Conservation (phyloP, 92 coral and sea anemone genomes). For the Metridium senile region DNA sequence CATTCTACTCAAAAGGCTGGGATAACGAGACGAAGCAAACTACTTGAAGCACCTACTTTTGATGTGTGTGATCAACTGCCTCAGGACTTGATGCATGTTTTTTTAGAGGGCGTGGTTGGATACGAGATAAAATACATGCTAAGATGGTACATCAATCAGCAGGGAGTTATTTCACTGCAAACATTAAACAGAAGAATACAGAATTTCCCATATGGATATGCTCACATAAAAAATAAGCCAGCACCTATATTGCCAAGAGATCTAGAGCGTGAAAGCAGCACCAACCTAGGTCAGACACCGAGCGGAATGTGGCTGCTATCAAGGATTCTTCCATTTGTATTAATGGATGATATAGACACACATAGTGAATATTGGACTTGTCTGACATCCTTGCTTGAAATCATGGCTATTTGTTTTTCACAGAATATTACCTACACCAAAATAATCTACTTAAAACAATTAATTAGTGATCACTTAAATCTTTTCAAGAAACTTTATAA, state of each 20-base stretch:
- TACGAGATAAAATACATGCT: not conserved
- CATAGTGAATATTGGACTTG: too few species aligned
- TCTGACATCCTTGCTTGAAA: too few species aligned
- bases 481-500: constrained; percentile 20
- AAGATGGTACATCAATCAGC: not conserved
- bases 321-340: constrained; percentile 23
- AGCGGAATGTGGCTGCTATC: constrained; percentile 32
- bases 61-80: too few species aligned
- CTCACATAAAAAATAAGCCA: not conserved
- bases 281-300: constrained; percentile 41
- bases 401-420: constrained; percentile 31
- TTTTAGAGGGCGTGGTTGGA: too few species aligned
- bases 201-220: constrained; percentile 10
- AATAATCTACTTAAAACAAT: not conserved
- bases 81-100: too few species aligned
- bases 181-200: not conserved
- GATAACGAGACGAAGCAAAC: too few species aligned
- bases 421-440: not conserved
- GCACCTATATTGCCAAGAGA: not conserved
- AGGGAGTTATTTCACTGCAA: not conserved
- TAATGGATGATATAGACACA: constrained; percentile 8
- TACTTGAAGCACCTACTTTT: too few species aligned
- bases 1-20: too few species aligned
- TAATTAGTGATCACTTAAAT: constrained; percentile 19
- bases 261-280: constrained; percentile 3